phyloP scores from a whole-genome alignment of 2,888 invertebrate genomes.

The Epinotia brunnichana region DNA sequence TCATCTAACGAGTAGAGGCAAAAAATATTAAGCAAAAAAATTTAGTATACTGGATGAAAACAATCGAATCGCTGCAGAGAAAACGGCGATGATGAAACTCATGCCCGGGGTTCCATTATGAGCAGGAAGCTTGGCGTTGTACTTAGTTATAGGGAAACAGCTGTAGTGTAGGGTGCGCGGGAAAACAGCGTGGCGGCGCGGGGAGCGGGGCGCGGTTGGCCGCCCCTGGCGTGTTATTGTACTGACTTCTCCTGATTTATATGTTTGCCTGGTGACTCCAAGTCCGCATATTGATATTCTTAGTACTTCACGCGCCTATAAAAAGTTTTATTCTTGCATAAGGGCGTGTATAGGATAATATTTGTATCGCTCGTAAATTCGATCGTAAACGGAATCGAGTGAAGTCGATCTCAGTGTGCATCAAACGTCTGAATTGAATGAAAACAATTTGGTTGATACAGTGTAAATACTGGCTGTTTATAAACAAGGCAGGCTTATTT shows the following conservation, averaged over 20 bases:
- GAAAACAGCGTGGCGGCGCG: conserved; percentile 59
- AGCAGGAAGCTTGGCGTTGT: conserved; percentile 59
- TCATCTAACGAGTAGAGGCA: conserved; percentile 31
- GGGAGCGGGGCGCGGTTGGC: conserved; percentile 56
- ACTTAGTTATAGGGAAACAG: conserved; percentile 63
- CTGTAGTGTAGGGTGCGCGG: conserved; percentile 55
- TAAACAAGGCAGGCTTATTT: conserved; percentile 25
- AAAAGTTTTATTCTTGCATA: conserved; percentile 26
- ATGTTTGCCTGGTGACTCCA: conserved; percentile 68
- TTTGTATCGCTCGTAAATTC: conserved; percentile 33
- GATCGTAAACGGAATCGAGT: conserved; percentile 23
- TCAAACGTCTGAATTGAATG: conserved; percentile 10
- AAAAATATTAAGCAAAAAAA: conserved; percentile 20
- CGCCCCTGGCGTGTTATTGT: conserved; percentile 68
- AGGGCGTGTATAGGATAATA: conserved; percentile 33
- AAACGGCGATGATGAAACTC: conserved; percentile 61
- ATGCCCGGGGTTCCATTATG: conserved; percentile 62
- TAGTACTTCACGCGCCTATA: conserved; percentile 33
- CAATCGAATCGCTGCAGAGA: conserved; percentile 45
- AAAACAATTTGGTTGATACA: conserved; percentile 25
- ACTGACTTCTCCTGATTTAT: conserved; percentile 72
- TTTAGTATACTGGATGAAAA: conserved; percentile 24
- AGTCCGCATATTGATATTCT: conserved; percentile 44
- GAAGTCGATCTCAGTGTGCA: conserved; percentile 9
- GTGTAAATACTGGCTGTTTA: conserved; percentile 16